Conservation (phyloP, 2,113 vertebrate species). For the Alouatta palliata region DNA sequence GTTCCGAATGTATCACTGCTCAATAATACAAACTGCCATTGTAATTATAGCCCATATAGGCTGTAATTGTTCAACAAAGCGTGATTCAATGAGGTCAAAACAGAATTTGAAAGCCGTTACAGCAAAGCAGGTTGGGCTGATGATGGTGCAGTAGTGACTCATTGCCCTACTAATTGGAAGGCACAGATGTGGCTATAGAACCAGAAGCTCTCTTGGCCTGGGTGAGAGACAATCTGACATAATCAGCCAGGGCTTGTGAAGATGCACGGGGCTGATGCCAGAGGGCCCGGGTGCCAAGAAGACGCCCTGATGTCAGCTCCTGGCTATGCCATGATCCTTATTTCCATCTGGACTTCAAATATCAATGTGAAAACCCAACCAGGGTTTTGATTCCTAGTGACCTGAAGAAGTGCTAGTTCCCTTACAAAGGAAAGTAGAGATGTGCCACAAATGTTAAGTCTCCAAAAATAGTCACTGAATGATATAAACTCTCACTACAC, state of each 20-base stretch:
- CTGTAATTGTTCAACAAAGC: slow-evolving; percentile 78
- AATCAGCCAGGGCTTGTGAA: slow-evolving; percentile 68
- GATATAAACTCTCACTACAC: not conserved
- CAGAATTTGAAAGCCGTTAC: slow-evolving; percentile 75
- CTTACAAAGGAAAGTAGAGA: not conserved
- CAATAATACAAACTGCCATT: slow-evolving; percentile 65
- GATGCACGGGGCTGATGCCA: slow-evolving; percentile 9
- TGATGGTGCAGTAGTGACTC: slow-evolving; percentile 52
- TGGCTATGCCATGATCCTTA: not conserved
- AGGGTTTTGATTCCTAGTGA: not conserved
- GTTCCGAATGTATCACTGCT: slow-evolving; percentile 63
- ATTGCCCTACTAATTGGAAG: slow-evolving; percentile 77
- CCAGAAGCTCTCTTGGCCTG: slow-evolving; percentile 59
- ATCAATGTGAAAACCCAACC: not conserved
- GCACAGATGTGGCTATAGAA: slow-evolving; percentile 77
- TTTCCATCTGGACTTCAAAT: not conserved
- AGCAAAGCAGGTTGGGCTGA: slow-evolving; percentile 64
- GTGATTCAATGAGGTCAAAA: slow-evolving; percentile 77
- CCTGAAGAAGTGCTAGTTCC: not conserved
- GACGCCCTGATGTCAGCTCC: slow-evolving; percentile 48
- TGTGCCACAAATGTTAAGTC: not conserved
- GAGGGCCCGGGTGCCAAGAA: slow-evolving; percentile 53
- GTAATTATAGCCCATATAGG: slow-evolving; percentile 74
- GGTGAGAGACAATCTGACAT: slow-evolving; percentile 75
- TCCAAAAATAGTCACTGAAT: not conserved